Conservation (phyloP, 2,113 vertebrate species). For the Nerophis ophidion region DNA sequence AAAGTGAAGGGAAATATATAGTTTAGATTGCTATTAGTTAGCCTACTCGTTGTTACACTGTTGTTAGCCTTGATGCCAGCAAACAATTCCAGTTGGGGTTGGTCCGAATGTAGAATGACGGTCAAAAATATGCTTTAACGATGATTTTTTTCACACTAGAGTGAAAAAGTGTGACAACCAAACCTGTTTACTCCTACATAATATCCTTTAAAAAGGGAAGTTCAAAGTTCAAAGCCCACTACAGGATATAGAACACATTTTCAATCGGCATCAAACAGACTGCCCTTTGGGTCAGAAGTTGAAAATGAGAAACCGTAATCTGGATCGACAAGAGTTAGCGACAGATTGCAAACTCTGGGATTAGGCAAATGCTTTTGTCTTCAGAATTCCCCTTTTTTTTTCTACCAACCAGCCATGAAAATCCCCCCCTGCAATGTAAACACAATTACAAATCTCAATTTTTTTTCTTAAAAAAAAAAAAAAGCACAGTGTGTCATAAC, state of each 20-base stretch:
- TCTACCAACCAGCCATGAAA: conserved; percentile 26
- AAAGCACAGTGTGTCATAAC: background rate
- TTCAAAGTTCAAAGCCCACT: background rate
- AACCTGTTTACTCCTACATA: background rate
- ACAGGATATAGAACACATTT: background rate
- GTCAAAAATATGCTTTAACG: too few relatives aligned
- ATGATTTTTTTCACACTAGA: too few relatives aligned
- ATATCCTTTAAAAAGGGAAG: background rate
- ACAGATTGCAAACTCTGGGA: conserved; percentile 55
- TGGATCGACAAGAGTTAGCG: conserved; percentile 46
- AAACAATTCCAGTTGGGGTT: too few relatives aligned
- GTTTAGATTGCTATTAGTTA: too few relatives aligned
- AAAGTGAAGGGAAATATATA: too few relatives aligned
- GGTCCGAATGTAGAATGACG: too few relatives aligned
- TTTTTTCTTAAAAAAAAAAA: background rate
- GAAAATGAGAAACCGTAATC: conserved; percentile 51
- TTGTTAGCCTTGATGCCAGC: too few relatives aligned
- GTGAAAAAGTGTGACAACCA: too few relatives aligned
- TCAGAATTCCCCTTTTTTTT: conserved; percentile 42
- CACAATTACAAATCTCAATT: conserved; percentile 26
- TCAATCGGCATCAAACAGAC: background rate
- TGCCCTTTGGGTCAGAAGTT: background rate
- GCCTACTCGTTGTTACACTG: too few relatives aligned
- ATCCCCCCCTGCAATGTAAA: conserved; percentile 20
- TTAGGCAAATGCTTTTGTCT: conserved; percentile 49